A percentile compares a stretch with the other conserved stretches of the same genome.
Evolutionary conservation across 2,113 vertebrate genomes (phyloP).

Genomic region (Nansenia antarctica): DNA sequence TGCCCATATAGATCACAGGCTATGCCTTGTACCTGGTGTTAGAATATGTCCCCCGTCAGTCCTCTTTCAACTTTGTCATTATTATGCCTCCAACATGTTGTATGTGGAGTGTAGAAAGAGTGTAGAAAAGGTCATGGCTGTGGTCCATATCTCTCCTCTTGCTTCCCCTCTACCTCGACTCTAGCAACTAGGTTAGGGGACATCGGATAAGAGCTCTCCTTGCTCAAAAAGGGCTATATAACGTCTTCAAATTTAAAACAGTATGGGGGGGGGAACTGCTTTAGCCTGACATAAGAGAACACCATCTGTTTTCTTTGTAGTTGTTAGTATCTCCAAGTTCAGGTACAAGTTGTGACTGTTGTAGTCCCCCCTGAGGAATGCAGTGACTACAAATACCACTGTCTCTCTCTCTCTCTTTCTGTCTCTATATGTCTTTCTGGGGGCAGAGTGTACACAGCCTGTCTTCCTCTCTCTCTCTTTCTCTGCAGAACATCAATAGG

Average conservation of each 20-base stretch:
- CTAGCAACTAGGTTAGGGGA: slow-evolving; percentile 37
- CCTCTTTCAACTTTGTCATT: no score
- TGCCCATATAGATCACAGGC: not conserved
- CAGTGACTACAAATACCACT: slow-evolving; percentile 27
- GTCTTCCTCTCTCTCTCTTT: not conserved
- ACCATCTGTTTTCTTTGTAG: not conserved
- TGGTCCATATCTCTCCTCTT: slow-evolving; percentile 11
- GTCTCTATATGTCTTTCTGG: not conserved
- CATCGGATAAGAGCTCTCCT: slow-evolving; percentile 39
- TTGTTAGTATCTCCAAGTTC: not conserved
- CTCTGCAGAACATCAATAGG: slow-evolving; percentile 6
- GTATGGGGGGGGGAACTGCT: not conserved
- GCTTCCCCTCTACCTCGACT: slow-evolving; percentile 36
- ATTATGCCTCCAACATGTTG: no score
- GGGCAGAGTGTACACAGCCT: no score
- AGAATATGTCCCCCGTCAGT: not conserved
- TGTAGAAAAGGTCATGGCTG: not conserved
- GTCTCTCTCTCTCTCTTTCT: not conserved
- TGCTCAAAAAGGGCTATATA: slow-evolving; percentile 58
- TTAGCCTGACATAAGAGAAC: not conserved
- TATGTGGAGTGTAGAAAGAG: no score
- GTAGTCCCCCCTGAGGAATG: not conserved
- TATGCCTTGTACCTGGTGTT: no score
- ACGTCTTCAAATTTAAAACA: slow-evolving; percentile 43
- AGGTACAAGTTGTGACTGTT: not conserved